Conservation (phyloP, 2,888 invertebrate genomes). For the Eueremaeus valkanovi region DNA sequence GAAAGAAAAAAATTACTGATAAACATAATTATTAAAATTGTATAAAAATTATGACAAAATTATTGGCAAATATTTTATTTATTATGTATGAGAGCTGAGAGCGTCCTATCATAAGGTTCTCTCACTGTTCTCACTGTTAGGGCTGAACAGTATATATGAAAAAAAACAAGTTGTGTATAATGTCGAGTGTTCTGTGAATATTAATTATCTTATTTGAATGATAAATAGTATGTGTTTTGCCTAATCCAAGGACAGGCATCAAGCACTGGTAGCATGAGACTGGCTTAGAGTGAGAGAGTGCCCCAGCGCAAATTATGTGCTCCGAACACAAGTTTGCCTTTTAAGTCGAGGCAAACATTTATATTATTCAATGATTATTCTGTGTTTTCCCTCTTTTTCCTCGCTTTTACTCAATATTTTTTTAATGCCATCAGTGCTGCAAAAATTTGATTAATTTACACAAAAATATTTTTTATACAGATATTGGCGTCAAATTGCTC, state of each 20-base stretch:
- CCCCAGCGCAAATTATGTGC: neutral
- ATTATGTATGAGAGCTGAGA: no score
- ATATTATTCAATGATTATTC: conserved; percentile 13
- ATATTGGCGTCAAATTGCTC: neutral
- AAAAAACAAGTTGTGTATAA: neutral
- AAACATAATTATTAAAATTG: no score
- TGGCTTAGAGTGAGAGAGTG: neutral
- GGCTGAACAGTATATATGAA: no score
- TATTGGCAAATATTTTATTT: no score
- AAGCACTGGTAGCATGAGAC: neutral
- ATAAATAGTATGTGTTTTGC: conserved; percentile 6
- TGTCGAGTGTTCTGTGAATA: neutral
- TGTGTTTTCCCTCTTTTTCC: neutral
- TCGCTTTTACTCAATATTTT: neutral
- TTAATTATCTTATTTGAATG: conserved; percentile 8
- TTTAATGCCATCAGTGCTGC: neutral
- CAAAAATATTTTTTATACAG: neutral
- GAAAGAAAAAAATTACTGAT: no score
- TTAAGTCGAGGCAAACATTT: conserved; percentile 9
- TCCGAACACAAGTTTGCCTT: conserved; percentile 6
- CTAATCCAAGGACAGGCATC: neutral
- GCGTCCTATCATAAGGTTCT: neutral
- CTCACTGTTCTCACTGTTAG: no score
- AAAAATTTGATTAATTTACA: neutral
- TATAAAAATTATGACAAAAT: no score